Evolutionary conservation across 2,113 vertebrate genomes (phyloP).

Genomic region (Oplegnathus fasciatus): DNA sequence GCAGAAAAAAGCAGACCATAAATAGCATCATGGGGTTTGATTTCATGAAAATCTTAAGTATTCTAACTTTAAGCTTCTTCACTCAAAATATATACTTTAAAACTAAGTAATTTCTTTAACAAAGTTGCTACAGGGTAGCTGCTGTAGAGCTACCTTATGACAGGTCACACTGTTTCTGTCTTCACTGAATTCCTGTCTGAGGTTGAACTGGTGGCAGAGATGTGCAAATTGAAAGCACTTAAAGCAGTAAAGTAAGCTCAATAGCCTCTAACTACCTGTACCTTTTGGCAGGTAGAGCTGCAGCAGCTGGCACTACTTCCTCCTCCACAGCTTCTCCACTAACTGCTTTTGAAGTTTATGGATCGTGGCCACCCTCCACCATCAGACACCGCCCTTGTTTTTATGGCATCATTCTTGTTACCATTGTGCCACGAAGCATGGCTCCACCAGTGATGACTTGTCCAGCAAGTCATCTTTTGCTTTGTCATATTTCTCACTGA

Average conservation of each 20-base stretch:
- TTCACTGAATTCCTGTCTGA: background rate
- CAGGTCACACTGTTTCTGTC: background rate
- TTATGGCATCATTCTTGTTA: background rate
- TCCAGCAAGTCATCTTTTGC: background rate
- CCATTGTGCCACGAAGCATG: background rate
- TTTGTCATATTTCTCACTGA: constrained; percentile 13
- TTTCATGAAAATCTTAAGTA: background rate
- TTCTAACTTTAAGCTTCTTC: background rate
- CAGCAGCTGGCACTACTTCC: constrained; percentile 24
- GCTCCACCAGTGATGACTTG: background rate
- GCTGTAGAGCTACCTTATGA: background rate
- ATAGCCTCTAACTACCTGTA: background rate
- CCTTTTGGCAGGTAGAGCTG: constrained; percentile 6
- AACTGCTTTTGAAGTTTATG: constrained; percentile 34
- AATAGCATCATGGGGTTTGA: background rate
- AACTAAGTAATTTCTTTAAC: background rate
- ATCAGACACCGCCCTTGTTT: constrained; percentile 3
- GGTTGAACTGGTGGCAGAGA: background rate
- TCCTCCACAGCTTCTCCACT: constrained; percentile 8
- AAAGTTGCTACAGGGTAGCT: background rate
- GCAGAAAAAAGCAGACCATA: background rate
- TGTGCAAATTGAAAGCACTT: background rate
- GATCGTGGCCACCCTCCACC: background rate
- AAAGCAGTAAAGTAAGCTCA: background rate
- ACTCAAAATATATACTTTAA: background rate